Evolutionary conservation across 1,140 invertebrate species (phyloP), one percentile per base, ranked within the genome.

Genomic region (Drosophila leontia): DNA sequence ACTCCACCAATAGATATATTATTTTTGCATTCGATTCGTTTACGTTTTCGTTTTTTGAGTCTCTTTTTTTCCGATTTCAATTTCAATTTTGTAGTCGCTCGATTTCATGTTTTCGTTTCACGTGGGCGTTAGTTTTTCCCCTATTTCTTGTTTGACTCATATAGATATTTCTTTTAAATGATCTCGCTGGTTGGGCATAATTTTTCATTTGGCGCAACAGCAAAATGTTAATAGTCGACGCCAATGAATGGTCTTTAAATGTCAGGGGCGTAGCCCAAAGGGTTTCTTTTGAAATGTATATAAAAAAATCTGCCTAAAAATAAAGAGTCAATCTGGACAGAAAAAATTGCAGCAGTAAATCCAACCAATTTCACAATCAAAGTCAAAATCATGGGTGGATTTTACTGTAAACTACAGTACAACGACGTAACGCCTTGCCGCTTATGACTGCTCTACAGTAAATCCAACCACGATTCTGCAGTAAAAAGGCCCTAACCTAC

Each of bases 51-150:
- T 45, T 60, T 70, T 63, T 41, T 44, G 26, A 57, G 68, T 75
- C 48, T 44, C 35, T 19, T 2, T 19, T 56, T 23, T 11, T 56
- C 39, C 75, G 50, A 67, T 80, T 61, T 65, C 41, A 62, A 64
- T 67, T 82, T 74, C 65, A 39, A 39, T 56, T 56, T 56, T 9
- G 35, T 39, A n/a, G 53, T 11, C 53, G 34, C 8, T 56, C 41
- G 79, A 64, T 67, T 78, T 77, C 61, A 57, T 80, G 63, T 65
- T 62, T 64, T 62, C 19, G 32, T 1, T 15, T 67, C 72, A 50
- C 74, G 82, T 86, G 82, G 82, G 82, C 82, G 82, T 85, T 58
- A 35, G 53, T 29, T 76, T 75, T 76, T 60, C 71, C 56, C n/a
- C 56, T 23, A 51, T 17, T 34, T 74, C 68, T 74, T 74, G 68